Conservation (phyloP, 2,113 vertebrate genomes). For the Muntiacus reevesi region DNA sequence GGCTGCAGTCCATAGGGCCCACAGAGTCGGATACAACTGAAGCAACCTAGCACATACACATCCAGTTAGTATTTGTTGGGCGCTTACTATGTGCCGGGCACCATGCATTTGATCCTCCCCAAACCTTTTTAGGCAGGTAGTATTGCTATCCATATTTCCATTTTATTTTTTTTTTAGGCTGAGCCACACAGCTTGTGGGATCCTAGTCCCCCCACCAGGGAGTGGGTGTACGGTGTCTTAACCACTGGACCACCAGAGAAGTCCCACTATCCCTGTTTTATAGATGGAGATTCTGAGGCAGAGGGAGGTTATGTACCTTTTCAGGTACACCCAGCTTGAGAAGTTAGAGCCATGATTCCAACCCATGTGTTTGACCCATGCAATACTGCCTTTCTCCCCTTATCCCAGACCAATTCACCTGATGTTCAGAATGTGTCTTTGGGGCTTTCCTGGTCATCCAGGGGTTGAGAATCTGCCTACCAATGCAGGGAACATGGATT, state of each 20-base stretch:
- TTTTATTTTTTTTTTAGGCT: not conserved
- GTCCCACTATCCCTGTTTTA: not conserved
- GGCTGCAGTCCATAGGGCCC: not conserved
- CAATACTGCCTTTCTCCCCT: not conserved
- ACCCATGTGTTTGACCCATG: not conserved
- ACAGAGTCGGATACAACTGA: not conserved
- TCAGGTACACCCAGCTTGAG: not conserved
- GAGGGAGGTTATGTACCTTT: not conserved
- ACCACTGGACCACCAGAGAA: not conserved
- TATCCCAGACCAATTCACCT: not conserved
- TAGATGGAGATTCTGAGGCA: not conserved
- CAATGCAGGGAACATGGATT: not conserved
- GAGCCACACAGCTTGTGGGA: not conserved
- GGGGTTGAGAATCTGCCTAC: not conserved
- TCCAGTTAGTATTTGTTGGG: not conserved
- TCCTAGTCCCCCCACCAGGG: not conserved
- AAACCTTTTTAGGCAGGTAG: not conserved
- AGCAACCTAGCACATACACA: not conserved
- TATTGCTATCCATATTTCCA: not conserved
- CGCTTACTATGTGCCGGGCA: not conserved
- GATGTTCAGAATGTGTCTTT: not conserved
- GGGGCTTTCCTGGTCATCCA: not conserved
- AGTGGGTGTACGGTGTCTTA: not conserved
- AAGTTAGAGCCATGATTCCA: not conserved
- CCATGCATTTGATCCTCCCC: not conserved